Evolutionary conservation across 2,113 vertebrate species (phyloP), one percentile per base, ranked within the genome.

Genomic region (Lucifuga dentata): DNA sequence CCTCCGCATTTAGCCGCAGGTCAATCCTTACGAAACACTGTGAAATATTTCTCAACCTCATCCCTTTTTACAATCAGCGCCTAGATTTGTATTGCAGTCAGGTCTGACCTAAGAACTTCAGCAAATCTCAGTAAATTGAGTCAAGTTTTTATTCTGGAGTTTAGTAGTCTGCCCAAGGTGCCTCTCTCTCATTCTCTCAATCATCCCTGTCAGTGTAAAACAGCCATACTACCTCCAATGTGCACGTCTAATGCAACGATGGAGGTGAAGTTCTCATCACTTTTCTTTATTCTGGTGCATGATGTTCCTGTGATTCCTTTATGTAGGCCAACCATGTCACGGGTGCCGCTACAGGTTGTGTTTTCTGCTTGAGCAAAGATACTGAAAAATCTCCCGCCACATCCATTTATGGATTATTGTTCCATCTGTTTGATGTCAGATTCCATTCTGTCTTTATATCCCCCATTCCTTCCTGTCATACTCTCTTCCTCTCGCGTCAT

Each of bases 331-430:
- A 74, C 83, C 68, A 73, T 76, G 78, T 85, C 75, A 73, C 51
- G 68, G 76, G 23, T 76, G 82, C 85, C 75, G 39, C 49, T 64
- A 64, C 65, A 67, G 77, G 72, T 81, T 73, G 39, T 73, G 52
- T 70, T 84, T 87, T 83, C 81, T 77, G 76, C 80, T 79, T 64
- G 65, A 79, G 61, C 55, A 61, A 58, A 41, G 60, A 67, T 78
- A 84, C 80, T 79, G 77, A 76, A 87, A 83, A 73, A 75, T 78
- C 69, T 68, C 64, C 60, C 70, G 69, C 73, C 32, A 40, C 55
- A 78, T 76, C 78, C 59, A 83, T 84, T 84, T 71, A 67, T 61
- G 81, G 70, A 83, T 89, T 85, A 80, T 80, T 78, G 81, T 85
- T 77, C 76, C 73, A 83, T 86, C 79, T 77, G 66, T 74, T 69